Evolutionary conservation across 2,797 vertebrate species (phyloP).

Genomic region (Manis javanica): DNA sequence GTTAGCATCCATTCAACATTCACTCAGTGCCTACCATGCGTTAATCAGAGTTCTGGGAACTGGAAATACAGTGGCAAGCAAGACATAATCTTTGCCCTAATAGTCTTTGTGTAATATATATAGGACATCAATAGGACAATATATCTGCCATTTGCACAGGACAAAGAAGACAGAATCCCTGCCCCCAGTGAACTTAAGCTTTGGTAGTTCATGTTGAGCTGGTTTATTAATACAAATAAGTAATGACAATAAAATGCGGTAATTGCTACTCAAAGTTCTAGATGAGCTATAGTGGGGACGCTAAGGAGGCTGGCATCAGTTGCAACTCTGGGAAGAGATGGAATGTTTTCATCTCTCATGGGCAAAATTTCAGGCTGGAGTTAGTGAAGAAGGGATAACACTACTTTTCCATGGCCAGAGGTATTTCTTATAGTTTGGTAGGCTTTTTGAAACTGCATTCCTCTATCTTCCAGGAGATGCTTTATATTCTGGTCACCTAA

Average conservation of each 20-base stretch:
- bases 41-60: neutral
- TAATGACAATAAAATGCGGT: neutral
- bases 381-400: neutral
- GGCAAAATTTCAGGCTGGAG: neutral
- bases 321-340: neutral
- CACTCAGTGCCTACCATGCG: neutral
- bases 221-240: neutral
- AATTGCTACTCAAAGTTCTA: neutral
- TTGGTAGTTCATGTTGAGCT: neutral
- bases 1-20: neutral
- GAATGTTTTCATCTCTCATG: neutral
- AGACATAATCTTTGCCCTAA: neutral
- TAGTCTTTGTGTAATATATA: neutral
- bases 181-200: neutral
- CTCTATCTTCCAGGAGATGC: neutral
- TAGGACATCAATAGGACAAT: neutral
- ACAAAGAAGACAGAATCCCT: neutral
- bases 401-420: neutral
- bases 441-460: neutral
- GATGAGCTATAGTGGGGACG: neutral
- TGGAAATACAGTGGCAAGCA: neutral
- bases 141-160: neutral
- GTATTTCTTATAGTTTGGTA: neutral
- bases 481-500: neutral
- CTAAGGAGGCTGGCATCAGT: neutral